A percentile compares a stretch with the other conserved stretches of the same genome.
Evolutionary conservation across 2,888 invertebrate genomes (phyloP).

Genomic region (Pantelozetes paolii): DNA sequence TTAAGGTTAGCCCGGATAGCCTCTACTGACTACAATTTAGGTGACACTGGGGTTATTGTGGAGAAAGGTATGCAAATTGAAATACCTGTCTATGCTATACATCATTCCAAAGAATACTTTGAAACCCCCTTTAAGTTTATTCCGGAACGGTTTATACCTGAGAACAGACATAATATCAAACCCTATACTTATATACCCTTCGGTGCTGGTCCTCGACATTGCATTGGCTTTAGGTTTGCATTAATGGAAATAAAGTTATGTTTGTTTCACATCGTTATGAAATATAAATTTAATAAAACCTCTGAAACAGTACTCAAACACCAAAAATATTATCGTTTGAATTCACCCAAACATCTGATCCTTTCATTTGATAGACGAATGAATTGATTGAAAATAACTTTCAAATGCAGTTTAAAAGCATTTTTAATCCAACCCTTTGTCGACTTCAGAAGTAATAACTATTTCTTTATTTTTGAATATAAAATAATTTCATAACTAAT

Average conservation of each 20-base stretch:
- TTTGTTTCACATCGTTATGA: neutral
- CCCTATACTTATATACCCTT: slow-evolving; percentile 46
- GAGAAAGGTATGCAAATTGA: slow-evolving; percentile 54
- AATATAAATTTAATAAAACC: too few relatives aligned
- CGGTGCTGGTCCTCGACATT: slow-evolving; percentile 47
- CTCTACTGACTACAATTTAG: neutral
- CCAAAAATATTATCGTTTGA: too few relatives aligned
- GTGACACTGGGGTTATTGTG: neutral
- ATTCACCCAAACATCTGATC: too few relatives aligned
- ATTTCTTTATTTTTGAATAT: too few relatives aligned
- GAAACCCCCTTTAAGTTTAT: slow-evolving; percentile 60
- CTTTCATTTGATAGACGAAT: too few relatives aligned
- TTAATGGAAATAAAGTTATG: slow-evolving; percentile 4
- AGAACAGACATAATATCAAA: slow-evolving; percentile 43
- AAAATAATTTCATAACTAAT: too few relatives aligned
- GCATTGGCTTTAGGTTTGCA: slow-evolving; percentile 42
- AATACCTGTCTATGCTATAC: slow-evolving; percentile 60
- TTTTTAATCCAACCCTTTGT: too few relatives aligned
- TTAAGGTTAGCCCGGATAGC: neutral
- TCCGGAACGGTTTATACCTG: slow-evolving; percentile 56
- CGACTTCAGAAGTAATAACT: too few relatives aligned
- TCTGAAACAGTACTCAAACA: too few relatives aligned
- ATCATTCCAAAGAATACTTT: slow-evolving; percentile 61
- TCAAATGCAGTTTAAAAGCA: too few relatives aligned
- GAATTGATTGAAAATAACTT: too few relatives aligned